phyloP scores from a whole-genome alignment of 2,797 vertebrate species.

The Bradypodion ventrale region DNA sequence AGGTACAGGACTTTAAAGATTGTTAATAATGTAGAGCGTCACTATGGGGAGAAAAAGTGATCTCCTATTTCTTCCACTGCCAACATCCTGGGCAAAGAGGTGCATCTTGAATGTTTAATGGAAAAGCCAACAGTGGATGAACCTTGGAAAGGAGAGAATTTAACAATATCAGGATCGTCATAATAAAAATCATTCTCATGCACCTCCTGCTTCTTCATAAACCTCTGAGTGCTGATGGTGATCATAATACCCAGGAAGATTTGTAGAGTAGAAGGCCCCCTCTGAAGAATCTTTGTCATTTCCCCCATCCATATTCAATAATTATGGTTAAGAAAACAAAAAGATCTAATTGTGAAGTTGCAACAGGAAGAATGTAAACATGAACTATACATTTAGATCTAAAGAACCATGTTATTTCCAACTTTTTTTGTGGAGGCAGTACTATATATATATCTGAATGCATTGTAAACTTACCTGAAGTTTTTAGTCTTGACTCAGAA shows the following conservation, averaged over 20 bases:
- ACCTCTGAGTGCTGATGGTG: not conserved
- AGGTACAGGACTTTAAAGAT: not conserved
- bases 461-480: not conserved
- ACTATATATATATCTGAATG: not conserved
- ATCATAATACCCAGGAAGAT: not conserved
- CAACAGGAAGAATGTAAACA: not conserved
- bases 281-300: not conserved
- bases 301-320: too few relatives aligned
- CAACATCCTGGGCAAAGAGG: not conserved
- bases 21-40: not conserved
- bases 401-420: not conserved
- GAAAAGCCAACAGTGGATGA: not conserved
- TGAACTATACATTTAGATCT: not conserved
- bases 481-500: slow-evolving; percentile 6
- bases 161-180: not conserved
- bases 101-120: not conserved
- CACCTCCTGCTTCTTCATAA: not conserved
- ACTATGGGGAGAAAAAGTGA: not conserved
- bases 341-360: not conserved
- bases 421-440: not conserved
- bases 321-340: not conserved
- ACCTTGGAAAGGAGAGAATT: not conserved
- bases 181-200: not conserved
- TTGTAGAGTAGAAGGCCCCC: not conserved
- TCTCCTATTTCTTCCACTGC: not conserved